These are phyloP conservation scores for Australoheros scitulus DNA, from an alignment of 2,113 vertebrate genomes.

Conservation along the genomic window DNA sequence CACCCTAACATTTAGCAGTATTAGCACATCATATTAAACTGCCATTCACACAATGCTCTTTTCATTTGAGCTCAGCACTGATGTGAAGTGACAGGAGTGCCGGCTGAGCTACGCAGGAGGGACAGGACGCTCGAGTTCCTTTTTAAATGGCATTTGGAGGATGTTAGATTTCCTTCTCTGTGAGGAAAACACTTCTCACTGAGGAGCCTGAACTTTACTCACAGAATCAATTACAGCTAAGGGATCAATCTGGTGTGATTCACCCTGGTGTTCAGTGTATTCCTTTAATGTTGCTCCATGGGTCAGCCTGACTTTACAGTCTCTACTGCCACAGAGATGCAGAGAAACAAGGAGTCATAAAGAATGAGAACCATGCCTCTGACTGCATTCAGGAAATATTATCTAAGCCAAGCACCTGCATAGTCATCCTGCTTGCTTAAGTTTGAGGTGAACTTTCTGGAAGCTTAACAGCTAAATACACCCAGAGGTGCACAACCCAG, in stretches of 20 bases:
- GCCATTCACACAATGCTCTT: slow-evolving; percentile 32
- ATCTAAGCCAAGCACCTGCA: too few species aligned
- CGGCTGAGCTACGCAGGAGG: background rate
- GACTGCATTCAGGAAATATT: background rate
- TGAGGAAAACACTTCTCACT: background rate
- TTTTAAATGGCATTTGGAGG: background rate
- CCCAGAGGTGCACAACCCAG: background rate
- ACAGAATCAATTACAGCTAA: background rate
- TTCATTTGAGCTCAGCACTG: slow-evolving; percentile 26
- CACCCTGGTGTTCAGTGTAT: background rate
- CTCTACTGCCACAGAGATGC: background rate
- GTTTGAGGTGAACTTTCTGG: too few species aligned
- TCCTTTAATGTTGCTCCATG: background rate
- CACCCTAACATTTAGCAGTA: slow-evolving; percentile 43
- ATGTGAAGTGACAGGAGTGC: slow-evolving; percentile 28
- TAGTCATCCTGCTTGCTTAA: too few species aligned
- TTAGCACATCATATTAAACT: slow-evolving; percentile 49
- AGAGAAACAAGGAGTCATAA: too few species aligned
- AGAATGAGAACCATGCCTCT: background rate
- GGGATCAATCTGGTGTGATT: background rate
- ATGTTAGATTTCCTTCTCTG: background rate
- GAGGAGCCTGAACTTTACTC: background rate
- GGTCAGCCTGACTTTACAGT: background rate
- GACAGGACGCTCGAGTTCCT: background rate
- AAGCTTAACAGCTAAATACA: too few species aligned